Base-by-base conservation (phyloP, 1,140 invertebrate genomes). In the Pseudomyrmex pallidus region DNA sequence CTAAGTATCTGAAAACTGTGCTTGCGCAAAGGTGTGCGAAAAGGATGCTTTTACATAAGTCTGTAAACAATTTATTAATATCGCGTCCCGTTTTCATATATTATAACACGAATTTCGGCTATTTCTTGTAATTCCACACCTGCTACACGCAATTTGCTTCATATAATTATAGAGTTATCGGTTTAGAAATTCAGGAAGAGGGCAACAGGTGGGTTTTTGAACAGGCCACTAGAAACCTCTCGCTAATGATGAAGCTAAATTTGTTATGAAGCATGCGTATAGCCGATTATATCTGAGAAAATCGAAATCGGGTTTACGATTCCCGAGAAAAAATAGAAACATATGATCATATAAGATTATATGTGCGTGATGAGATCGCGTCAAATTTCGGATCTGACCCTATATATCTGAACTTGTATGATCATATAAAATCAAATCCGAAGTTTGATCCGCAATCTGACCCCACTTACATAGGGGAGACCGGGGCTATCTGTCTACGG, bases 181-280 rank as follows among this genome's bases (percentile, higher is more conserved):
- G 84, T 68, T 74, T n/a, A 63, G 3, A 10, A 35, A 74, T 74
- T 78, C 62, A 82, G 77, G 67, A 82, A 78, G 56, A 63, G 44
- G 52, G 70, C 84, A 88, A 88, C 86, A 88, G 87, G 86, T 88
- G 87, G 86, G 52, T 77, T 63, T 66, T 85, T 54, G 59, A 87
- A 56, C 25, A 35, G 70, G 17, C 20, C 20, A 48, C 62, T 52
- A 63, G 57, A 80, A 67, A 59, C 44, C 62, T 74, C 57, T 83
- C 68, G 59, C 20, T 89, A 85, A 88, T 70, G 86, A 89, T 78
- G 35, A 54, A 25, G n/a, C 46, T 85, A 84, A 82, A 87, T 85
- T 68, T 59, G 57, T 25, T 22, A 17, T 46, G 20, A 72, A 59
- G 17, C 20, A 59, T 35, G 54, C 15, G 13, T 35, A 35, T 35